Evolutionary conservation across 2,797 vertebrate genomes (phyloP).

Genomic region (Anas bahamensis): DNA sequence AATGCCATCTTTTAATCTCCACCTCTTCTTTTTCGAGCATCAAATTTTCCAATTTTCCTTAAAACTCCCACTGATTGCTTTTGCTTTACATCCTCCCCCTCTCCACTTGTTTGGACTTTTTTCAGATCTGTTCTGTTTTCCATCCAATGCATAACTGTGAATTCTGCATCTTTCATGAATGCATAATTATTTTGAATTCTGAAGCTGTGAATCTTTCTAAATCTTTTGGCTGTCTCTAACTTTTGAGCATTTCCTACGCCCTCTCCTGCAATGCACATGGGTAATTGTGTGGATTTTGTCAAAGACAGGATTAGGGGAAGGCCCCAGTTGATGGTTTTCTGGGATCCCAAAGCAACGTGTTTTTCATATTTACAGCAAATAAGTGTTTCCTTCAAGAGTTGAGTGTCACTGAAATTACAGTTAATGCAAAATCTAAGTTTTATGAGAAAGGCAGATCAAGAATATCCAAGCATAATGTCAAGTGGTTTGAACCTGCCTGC

Average conservation of each 20-base stretch:
- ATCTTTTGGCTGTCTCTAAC: constrained; percentile 48
- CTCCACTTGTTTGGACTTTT: constrained; percentile 51
- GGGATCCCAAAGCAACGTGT: neutral
- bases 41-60: constrained; percentile 47
- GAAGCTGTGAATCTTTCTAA: neutral
- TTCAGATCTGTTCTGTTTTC: constrained; percentile 61
- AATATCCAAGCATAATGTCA: neutral
- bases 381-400: neutral
- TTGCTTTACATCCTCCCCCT: constrained; percentile 41
- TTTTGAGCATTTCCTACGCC: constrained; percentile 7
- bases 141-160: constrained; percentile 39
- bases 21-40: constrained; percentile 46
- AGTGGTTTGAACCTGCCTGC: neutral
- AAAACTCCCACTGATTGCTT: constrained; percentile 46
- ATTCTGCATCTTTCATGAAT: constrained; percentile 31
- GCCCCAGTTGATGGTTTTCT: neutral
- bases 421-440: neutral
- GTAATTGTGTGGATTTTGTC: neutral
- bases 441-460: neutral
- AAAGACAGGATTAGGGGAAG: neutral
- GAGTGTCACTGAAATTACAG: neutral
- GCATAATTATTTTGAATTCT: neutral
- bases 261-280: neutral
- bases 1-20: constrained; percentile 63
- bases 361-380: neutral